Base-by-base conservation (phyloP, 2,888 invertebrate species). In the Drosophila silvestris region DNA sequence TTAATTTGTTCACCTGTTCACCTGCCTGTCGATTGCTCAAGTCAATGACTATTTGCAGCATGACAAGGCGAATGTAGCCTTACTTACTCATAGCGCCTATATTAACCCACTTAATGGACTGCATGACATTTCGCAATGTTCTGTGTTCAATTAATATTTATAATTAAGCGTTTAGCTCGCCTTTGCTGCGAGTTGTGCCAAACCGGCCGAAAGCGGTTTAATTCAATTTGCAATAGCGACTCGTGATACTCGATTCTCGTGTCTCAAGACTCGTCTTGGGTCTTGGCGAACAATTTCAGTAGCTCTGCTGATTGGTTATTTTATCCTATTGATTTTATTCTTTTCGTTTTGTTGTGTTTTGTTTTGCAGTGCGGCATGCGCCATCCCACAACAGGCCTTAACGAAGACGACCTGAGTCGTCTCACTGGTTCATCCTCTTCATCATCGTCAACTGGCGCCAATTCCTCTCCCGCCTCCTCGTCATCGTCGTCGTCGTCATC, bases 341-440 rank as follows among this genome's bases (percentile, higher is more conserved):
- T 14, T 2, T 47, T 22, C 22, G 4, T 35, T 33, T 10, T 7
- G 14, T 41, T 22, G 22, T 32, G 37, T 33, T 39, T 54, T 12
- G 63, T 81, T 62, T 91, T 92, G 66, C 81, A 94, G 94, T 94
- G 94, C 94, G 94, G 94, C 92, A 94, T 94, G 94, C 94, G 94
- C 92, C 93, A 93, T 91, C 93, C 94, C 91, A 93, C 93, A 90
- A 93, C 93, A 87, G 93, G 93, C 91, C 93, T 93, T 89, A 94
- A 93, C 90, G 93, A 93, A 91, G 94, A 93, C 93, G 94, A 94
- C 93, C 87, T 93, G 74, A 94, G 94, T 94, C 93, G 93, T 94
- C 93, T 94, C 81, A 94, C 93, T 82, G 93, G 93, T 91, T 93
- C 94, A 91, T 93, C 94, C 84, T 91, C 93, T 80, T 92, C 92